Conservation (phyloP, 2,888 invertebrate genomes). For the Diplolepis rosae region DNA sequence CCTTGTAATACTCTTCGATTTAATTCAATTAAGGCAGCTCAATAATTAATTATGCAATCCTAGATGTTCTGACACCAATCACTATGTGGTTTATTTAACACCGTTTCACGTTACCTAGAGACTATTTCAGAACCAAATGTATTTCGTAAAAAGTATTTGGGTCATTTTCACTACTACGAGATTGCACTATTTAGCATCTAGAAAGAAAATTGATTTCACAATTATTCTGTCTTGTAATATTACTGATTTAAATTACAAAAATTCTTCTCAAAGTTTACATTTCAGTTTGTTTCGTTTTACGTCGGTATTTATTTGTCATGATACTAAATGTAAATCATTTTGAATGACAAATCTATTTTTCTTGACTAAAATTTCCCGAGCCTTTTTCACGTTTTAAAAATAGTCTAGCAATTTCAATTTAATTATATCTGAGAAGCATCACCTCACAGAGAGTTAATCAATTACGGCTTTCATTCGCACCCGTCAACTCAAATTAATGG, state of each 20-base stretch:
- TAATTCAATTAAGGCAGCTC: too few species aligned
- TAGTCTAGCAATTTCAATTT: not conserved
- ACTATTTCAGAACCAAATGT: not conserved
- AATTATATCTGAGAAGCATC: not conserved
- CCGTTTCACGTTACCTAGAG: not conserved
- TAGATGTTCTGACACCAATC: not conserved
- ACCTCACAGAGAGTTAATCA: slow-evolving; percentile 1
- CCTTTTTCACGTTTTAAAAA: not conserved
- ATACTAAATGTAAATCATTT: not conserved
- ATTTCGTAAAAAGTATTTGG: not conserved
- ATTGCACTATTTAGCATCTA: too few species aligned
- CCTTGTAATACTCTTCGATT: too few species aligned
- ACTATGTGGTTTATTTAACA: not conserved
- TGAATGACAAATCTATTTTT: not conserved
- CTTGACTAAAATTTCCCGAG: not conserved
- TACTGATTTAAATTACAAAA: too few species aligned
- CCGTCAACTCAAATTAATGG: not conserved
- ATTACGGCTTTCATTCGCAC: slow-evolving; percentile 16
- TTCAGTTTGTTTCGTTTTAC: too few species aligned
- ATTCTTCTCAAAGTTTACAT: too few species aligned
- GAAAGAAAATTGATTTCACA: too few species aligned
- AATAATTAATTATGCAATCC: not conserved
- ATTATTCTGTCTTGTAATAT: too few species aligned
- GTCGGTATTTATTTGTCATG: not conserved
- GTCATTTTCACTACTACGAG: not conserved